These are phyloP conservation scores for Aphelinus atriplicis DNA, from an alignment of 1,140 invertebrate genomes.

Conservation along the genomic window DNA sequence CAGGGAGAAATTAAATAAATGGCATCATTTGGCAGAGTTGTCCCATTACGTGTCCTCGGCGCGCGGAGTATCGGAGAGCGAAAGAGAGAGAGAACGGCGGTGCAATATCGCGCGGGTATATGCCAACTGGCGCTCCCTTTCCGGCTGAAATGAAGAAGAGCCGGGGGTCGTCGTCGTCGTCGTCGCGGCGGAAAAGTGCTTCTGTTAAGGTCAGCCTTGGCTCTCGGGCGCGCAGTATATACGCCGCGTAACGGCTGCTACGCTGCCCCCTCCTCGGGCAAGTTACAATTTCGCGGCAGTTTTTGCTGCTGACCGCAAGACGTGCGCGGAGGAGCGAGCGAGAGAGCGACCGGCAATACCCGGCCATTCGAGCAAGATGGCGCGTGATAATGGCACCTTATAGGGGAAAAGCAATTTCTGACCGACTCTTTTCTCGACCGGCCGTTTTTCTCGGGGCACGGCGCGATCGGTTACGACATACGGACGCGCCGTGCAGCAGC, in stretches of 20 bases:
- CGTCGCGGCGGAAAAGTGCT: constrained; percentile 46
- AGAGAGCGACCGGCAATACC: constrained; percentile 29
- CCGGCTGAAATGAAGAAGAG: constrained; percentile 4
- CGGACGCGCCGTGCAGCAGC: constrained; percentile 15
- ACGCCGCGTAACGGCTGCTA: constrained; percentile 26
- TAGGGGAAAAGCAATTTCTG: constrained; percentile 64
- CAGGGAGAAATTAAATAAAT: constrained; percentile 59
- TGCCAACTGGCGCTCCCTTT: constrained; percentile 51
- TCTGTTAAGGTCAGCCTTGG: constrained; percentile 35
- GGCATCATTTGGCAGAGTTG: constrained; percentile 62
- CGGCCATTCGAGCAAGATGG: constrained; percentile 63
- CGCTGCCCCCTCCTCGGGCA: constrained; percentile 23
- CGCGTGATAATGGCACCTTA: constrained; percentile 64
- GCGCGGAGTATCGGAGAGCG: background rate
- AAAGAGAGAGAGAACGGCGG: constrained; percentile 28
- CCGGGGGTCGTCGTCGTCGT: constrained; percentile 1
- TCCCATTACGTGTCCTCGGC: constrained; percentile 40
- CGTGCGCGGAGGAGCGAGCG: constrained; percentile 44
- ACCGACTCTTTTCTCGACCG: constrained; percentile 23
- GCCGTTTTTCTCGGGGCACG: too few relatives aligned
- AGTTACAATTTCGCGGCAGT: constrained; percentile 54
- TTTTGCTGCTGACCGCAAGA: constrained; percentile 53
- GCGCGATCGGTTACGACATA: constrained; percentile 47
- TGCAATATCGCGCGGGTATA: constrained; percentile 31
- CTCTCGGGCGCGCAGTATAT: constrained; percentile 18